Base-by-base conservation (phyloP, 2,113 vertebrate genomes). In the Apodemus speciosus region DNA sequence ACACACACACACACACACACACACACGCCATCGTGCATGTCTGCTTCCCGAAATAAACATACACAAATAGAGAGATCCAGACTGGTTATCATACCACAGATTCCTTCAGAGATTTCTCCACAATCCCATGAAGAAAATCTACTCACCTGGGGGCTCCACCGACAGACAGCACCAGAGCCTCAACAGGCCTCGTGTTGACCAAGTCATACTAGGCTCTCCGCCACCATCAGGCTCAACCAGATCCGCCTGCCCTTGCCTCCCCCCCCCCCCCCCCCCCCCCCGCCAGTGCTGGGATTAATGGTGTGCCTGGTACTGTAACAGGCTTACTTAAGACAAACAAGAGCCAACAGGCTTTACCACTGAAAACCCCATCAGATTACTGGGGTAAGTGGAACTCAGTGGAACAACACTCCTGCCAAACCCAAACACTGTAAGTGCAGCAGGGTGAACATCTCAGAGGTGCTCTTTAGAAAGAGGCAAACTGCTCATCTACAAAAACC, bases 401-500 rank as follows among this genome's bases (percentile, higher is more conserved):
- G 6, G 27, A 89, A 58, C 11, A 23, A 15, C 73, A 83, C 53
- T 38, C 14, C 11, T 75, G 62, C 25, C 35, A 2, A 60, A 86
- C 73, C 40, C 23, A 30, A 35, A 27, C 6, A 6, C 20, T 8
- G 9, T 13, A 20, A 68, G 0, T 0, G 13, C 9, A 60, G 60
- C 4, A 73, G 38, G 23, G 68, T 4, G 23, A n/a, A 84, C 9
- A 56, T 5, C 6, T 69, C 20, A 6, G 10, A 25, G 25, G 56
- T 21, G 15, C 7, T 23, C 51, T 3, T 53, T 6, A 97, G 35
- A 96, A 89, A 98, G 92, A 95, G 15, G 86, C 46, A 35, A 96
- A 97, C 94, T 30, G 62, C 97, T 95, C 84, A 68, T 95, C 23
- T 98, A 98, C 96, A 98, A 98, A 98, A 98, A 91, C 95, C 95